Base-by-base conservation (phyloP, 2,888 invertebrate species). In the Ochlodes sylvanus region DNA sequence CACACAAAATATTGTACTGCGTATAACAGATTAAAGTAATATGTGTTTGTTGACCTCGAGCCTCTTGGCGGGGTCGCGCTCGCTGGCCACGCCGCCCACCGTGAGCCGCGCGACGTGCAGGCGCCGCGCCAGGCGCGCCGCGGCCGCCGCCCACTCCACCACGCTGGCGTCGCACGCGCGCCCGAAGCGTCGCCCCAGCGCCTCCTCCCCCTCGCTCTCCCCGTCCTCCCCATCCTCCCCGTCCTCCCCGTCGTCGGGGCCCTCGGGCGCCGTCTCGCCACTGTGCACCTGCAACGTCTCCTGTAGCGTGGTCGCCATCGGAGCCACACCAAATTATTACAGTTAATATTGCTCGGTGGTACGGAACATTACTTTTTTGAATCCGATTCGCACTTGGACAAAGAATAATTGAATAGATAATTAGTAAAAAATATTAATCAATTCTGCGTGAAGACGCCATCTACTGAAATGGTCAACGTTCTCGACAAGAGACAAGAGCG, bases 21-120 rank as follows among this genome's bases (percentile, higher is more conserved):
- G n/a, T n/a, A n/a, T n/a, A n/a, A n/a, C n/a, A n/a, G n/a, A n/a
- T n/a, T n/a, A n/a, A n/a, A n/a, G n/a, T n/a, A n/a, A n/a, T n/a
- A n/a, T n/a, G 63, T 10, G 41, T 21, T n/a, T 42, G n/a, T n/a
- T n/a, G n/a, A 44, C 64, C 94, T 95, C 95, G n/a, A 95, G 89
- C 32, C 95, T 85, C 83, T 94, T 95, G 64, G 93, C 88, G 47
- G 95, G 95, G 85, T 95, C 95, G 50, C 93, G 92, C 83, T 95
- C 95, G 72, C 90, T 90, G 63, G 88, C 89, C 60, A 95, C 94
- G 62, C 93, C 94, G 71, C 94, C 94, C 56, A 95, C 93, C 5
- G 95, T 95, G 75, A 94, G 88, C 76, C 95, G 82, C 93, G 94
- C 93, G 50, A 94, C 91, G 79, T 94, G 94, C 92, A 95, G 94